Evolutionary conservation across 2,888 invertebrate genomes (phyloP).

Genomic region (Nemotelus pantherinus): DNA sequence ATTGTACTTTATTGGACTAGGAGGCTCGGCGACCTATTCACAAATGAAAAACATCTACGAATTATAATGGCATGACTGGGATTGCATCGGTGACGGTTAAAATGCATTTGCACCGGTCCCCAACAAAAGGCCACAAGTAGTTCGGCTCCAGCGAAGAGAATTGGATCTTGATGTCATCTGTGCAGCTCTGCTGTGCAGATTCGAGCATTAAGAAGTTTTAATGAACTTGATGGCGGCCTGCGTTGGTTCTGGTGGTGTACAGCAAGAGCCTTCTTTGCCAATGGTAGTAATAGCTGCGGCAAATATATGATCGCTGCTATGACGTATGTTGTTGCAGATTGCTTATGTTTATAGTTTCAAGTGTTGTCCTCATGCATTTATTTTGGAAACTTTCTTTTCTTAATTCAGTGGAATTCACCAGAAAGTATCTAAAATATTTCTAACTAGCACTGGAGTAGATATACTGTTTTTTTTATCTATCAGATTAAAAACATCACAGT

Average conservation of each 20-base stretch:
- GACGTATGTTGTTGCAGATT: conserved; percentile 25
- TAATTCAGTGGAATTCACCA: not conserved
- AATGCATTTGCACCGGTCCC: not conserved
- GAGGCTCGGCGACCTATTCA: conserved; percentile 41
- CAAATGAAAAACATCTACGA: conserved; percentile 32
- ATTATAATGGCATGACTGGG: conserved; percentile 22
- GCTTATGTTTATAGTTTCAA: not conserved
- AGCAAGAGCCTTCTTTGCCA: conserved; percentile 2
- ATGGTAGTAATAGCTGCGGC: conserved; percentile 33
- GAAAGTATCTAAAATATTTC: not conserved
- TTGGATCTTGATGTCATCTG: conserved; percentile 19
- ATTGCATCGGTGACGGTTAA: conserved; percentile 11
- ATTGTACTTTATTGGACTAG: conserved; percentile 51
- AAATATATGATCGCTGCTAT: conserved; percentile 24
- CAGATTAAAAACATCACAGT: not conserved
- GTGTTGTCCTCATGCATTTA: conserved; percentile 2
- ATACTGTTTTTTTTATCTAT: not conserved
- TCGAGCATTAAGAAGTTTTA: conserved; percentile 41
- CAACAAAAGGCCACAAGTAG: conserved; percentile 18
- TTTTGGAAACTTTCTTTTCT: not conserved
- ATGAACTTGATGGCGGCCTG: conserved; percentile 40
- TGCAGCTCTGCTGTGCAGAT: conserved; percentile 15
- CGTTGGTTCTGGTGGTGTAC: not conserved
- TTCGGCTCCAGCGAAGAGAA: not conserved
- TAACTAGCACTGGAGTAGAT: not conserved